phyloP scores from a whole-genome alignment of 2,113 vertebrate genomes.

The Zootoca vivipara region DNA sequence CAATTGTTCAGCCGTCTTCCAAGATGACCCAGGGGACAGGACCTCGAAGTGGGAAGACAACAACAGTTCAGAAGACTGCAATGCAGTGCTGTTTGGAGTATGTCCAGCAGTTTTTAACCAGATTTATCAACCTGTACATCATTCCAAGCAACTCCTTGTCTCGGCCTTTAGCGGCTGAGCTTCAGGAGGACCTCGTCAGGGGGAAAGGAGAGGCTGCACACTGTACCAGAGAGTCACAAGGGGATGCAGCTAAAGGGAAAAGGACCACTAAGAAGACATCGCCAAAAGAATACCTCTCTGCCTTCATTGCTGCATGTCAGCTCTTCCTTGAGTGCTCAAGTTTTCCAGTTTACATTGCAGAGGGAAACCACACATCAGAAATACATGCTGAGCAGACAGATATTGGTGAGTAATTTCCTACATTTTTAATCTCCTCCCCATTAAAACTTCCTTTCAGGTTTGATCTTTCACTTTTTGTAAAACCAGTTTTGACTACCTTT shows the following conservation, averaged over 20 bases:
- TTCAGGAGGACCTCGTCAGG: slow-evolving; percentile 58
- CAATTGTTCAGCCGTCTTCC: slow-evolving; percentile 71
- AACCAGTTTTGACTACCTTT: neutral
- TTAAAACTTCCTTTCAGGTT: neutral
- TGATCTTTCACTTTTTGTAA: neutral
- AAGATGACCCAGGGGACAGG: slow-evolving; percentile 61
- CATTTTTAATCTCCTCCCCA: neutral
- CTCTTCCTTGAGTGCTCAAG: slow-evolving; percentile 98
- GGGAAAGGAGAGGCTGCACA: slow-evolving; percentile 65
- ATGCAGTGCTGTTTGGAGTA: slow-evolving; percentile 98
- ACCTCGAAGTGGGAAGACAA: slow-evolving; percentile 71
- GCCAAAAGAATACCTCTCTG: slow-evolving; percentile 85
- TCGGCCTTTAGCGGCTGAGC: slow-evolving; percentile 68
- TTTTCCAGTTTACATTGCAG: slow-evolving; percentile 97
- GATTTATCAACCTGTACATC: slow-evolving; percentile 90
- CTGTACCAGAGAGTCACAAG: slow-evolving; percentile 72
- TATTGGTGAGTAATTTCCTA: slow-evolving; percentile 66
- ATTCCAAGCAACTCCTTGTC: slow-evolving; percentile 70
- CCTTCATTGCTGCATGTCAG: slow-evolving; percentile 95
- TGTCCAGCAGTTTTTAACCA: slow-evolving; percentile 93
- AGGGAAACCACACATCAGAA: slow-evolving; percentile 90
- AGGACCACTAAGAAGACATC: slow-evolving; percentile 65
- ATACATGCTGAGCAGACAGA: slow-evolving; percentile 81
- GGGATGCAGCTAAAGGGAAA: slow-evolving; percentile 63
- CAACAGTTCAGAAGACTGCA: slow-evolving; percentile 86